Conservation (phyloP, 2,888 invertebrate genomes). For the Pyrrhosoma nymphula region DNA sequence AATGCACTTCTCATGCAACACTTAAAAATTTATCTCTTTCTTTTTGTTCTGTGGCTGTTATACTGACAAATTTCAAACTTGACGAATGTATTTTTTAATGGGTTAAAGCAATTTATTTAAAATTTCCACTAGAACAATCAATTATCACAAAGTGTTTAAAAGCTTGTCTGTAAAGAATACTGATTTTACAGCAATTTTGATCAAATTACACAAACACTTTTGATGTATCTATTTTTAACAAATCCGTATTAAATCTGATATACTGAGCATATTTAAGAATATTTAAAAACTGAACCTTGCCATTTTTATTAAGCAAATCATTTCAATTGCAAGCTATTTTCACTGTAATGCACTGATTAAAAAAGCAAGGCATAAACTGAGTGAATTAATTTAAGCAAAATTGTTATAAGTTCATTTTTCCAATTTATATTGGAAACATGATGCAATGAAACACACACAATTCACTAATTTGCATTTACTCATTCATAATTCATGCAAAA, state of each 20-base stretch:
- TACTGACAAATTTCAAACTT: neutral
- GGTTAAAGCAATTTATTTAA: neutral
- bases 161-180: neutral
- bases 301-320: neutral
- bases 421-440: neutral
- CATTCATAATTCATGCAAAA: slow-evolving; percentile 29
- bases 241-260: neutral
- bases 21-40: neutral
- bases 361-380: neutral
- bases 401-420: neutral
- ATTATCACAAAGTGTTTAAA: neutral
- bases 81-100: neutral
- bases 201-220: neutral
- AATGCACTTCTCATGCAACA: slow-evolving; percentile 47
- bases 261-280: neutral
- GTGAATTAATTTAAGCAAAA: neutral
- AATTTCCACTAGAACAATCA: neutral
- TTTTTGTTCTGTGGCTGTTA: slow-evolving; percentile 23
- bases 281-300: neutral
- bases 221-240: neutral
- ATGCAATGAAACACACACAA: slow-evolving; percentile 12
- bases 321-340: neutral
- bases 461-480: slow-evolving; percentile 1
- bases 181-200: neutral
- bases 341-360: neutral